phyloP scores from a whole-genome alignment of 2,888 invertebrate genomes.

The Xestia rhomboidea region DNA sequence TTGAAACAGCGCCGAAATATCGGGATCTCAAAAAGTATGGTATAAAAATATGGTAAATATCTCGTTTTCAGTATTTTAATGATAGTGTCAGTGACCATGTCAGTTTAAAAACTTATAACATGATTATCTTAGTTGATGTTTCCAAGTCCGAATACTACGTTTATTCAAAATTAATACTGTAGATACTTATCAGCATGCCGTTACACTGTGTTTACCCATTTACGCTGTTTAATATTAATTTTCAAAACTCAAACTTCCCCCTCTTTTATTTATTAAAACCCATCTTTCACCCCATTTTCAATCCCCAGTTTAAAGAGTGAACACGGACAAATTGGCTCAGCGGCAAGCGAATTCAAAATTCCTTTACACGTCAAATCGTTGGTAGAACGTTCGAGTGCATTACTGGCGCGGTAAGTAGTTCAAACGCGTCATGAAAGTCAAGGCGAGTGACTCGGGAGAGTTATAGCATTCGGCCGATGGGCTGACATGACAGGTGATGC shows the following conservation, averaged over 20 bases:
- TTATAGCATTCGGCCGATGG: slow-evolving; percentile 45
- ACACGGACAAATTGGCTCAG: slow-evolving; percentile 35
- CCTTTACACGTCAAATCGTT: slow-evolving; percentile 49
- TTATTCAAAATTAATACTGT: not conserved
- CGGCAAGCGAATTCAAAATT: slow-evolving; percentile 44
- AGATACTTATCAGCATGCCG: not conserved
- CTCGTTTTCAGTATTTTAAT: too few species aligned
- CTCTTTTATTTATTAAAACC: slow-evolving; percentile 21
- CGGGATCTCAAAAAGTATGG: too few species aligned
- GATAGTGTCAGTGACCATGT: too few species aligned
- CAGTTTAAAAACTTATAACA: too few species aligned
- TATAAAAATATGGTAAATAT: too few species aligned
- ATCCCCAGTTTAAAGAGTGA: slow-evolving; percentile 30
- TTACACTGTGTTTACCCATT: not conserved
- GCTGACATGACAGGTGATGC: slow-evolving; percentile 44
- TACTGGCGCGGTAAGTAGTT: slow-evolving; percentile 39
- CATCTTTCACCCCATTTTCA: slow-evolving; percentile 12
- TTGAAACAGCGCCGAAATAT: too few species aligned
- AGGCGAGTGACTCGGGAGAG: slow-evolving; percentile 46
- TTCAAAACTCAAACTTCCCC: slow-evolving; percentile 1
- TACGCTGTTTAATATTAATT: not conserved
- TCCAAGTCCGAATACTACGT: not conserved
- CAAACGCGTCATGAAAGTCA: slow-evolving; percentile 52
- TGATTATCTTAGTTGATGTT: not conserved
- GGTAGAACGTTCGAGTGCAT: slow-evolving; percentile 48